A percentile compares a stretch with the other conserved stretches of the same genome.
Conservation (phyloP, 53 echinoderm and acorn worm species). For the Zoroaster sp. region DNA sequence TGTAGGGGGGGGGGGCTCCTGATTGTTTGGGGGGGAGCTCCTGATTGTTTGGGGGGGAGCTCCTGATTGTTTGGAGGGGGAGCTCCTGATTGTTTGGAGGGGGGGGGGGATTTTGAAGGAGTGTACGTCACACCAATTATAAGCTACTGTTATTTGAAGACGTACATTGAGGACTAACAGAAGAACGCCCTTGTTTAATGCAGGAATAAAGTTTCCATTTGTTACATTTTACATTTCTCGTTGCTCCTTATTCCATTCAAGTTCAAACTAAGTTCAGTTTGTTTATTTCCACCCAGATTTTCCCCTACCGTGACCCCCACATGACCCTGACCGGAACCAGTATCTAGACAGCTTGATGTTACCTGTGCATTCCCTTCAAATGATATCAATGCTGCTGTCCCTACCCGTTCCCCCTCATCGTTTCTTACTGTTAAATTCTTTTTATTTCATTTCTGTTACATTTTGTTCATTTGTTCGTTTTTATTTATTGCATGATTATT, state of each 20-base stretch:
- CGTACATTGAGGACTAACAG: not conserved
- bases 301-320: too few species aligned
- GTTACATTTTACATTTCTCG: not conserved
- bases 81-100: too few species aligned
- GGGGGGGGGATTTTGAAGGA: too few species aligned
- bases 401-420: not conserved
- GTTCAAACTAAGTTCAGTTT: not conserved
- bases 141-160: not conserved
- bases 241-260: not conserved
- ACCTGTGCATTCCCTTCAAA: not conserved
- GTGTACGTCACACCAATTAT: too few species aligned
- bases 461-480: not conserved
- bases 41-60: too few species aligned
- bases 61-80: too few species aligned
- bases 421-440: not conserved
- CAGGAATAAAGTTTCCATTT: not conserved
- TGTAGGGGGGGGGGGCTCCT: too few species aligned
- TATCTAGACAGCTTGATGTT: not conserved
- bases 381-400: not conserved
- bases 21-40: too few species aligned
- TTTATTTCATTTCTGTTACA: not conserved
- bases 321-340: not conserved
- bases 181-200: not conserved
- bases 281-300: not conserved
- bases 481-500: not conserved